Evolutionary conservation across 2,113 vertebrate species (phyloP), one percentile per base, ranked within the genome.

Genomic region (Bambusicola thoracicus): DNA sequence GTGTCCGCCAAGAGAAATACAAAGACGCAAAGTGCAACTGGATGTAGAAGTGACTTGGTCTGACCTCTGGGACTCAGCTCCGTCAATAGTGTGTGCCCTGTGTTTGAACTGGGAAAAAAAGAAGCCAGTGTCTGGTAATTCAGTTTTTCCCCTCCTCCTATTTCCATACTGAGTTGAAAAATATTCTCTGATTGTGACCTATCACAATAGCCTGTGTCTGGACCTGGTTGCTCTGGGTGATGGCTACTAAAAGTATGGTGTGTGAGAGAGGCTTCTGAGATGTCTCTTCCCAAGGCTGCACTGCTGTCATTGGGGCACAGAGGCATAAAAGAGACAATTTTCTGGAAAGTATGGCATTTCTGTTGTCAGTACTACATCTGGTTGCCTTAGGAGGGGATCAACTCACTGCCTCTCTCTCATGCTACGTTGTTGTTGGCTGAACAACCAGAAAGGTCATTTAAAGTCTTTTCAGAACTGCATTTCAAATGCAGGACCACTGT

Each of bases 401-500:
- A 21, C 56, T 41, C 36, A 4, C 80, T 78, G 82, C 87, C 44
- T 91, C 40, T 18, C 40, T 86, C 76, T 88, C 0, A 1, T 2
- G 12, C 80, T 80, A 70, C 0, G 22, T 77, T 95, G 48, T 89
- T 96, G 66, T 95, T 96, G 95, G 90, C 93, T 41, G 38, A 93
- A 58, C 85, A 93, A 62, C 43, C 10, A 58, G 38, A 74, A 83
- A 83, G 79, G 93, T 91, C 85, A 87, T 92, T 78, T 95, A 66
- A 95, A 96, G 85, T 95, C 8, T 78, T 92, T 94, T 95, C 87
- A 90, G 95, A 88, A 48, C 44, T 86, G 62, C 29, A 29, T 81
- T 94, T 94, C 81, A 94, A 93, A 94, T 1, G 8, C 82, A 49
- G 73, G 56, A 73, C 36, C 1, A 5, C 61, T 0, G 6, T 83